Base-by-base conservation (phyloP, 2,113 vertebrate species). In the Misgurnus anguillicaudatus region DNA sequence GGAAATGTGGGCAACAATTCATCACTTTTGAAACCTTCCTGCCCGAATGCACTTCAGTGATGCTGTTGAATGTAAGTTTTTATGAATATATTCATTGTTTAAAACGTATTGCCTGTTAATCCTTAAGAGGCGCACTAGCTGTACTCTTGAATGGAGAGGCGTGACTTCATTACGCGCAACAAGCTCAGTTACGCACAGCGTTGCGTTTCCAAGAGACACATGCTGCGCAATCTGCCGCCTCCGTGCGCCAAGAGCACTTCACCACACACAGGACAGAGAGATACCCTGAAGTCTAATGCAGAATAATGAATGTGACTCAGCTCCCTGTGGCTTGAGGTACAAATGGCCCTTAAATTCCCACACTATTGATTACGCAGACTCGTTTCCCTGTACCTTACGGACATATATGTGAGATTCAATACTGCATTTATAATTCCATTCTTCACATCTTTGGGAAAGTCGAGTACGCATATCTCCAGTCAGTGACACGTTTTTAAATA, bases 211-310 rank as follows among this genome's bases (percentile, higher is more conserved):
- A 47, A 69, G 47, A 66, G 53, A 75, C 72, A 51, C 53, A 66
- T 70, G 45, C 79, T 63, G 79, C 64, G 65, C 79, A 81, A 75
- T 67, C 55, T 69, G 64, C 79, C 55, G 36, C 51, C 65, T 66
- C 55, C 68, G 41, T 53, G 67, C 55, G 66, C 77, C 68, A 61
- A 62, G 57, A 74, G 55, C 57, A 41, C 48, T 57, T 45, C 57
- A 61, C 39, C 61, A 41, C 42, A 31, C 71, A 47, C 21, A 57
- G 38, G 39, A 71, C 38, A 55, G 42, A 45, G 10, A 45, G 42
- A 45, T 45, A 45, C 7, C 7, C 7, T 48, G 68, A 71, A 72
- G 69, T 41, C 69, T 48, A 57, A 1, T 39, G 36, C 69, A 70
- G 21, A 70, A 21, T 17, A 51, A 21, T 51, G 16, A 70, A 17